Percentiles rank a stretch among this genome's conserved stretches.
Conservation (phyloP, 2,113 vertebrate species). For the Hipposideros armiger region DNA sequence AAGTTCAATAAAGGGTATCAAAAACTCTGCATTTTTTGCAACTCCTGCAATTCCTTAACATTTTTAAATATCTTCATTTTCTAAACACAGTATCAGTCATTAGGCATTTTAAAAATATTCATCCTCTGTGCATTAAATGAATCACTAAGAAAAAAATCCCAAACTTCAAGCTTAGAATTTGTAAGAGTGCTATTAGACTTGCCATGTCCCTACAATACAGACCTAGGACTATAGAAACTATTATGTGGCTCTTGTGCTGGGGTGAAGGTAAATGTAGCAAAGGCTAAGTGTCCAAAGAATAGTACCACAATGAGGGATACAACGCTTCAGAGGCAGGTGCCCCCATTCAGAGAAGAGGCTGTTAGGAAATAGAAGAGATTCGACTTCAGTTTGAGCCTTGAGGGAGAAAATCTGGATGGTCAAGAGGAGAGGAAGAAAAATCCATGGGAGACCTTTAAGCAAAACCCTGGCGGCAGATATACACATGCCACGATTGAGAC, state of each 20-base stretch:
- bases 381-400: neutral
- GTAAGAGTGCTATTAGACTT: neutral
- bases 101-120: neutral
- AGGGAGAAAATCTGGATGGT: neutral
- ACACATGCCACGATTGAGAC: neutral
- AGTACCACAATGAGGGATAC: neutral
- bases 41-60: neutral
- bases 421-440: neutral
- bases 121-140: neutral
- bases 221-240: neutral
- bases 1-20: neutral
- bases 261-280: neutral
- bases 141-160: neutral
- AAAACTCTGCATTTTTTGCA: neutral
- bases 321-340: neutral
- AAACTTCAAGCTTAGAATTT: neutral
- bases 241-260: neutral
- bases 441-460: neutral
- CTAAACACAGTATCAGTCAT: neutral
- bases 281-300: neutral
- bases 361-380: neutral
- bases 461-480: neutral
- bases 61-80: conserved; percentile 9
- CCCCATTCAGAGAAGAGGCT: neutral
- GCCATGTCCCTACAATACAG: neutral